A percentile compares a stretch with the other conserved stretches of the same genome.
phyloP scores from a whole-genome alignment of 2,113 vertebrate species.

The Cephalopterus ornatus region DNA sequence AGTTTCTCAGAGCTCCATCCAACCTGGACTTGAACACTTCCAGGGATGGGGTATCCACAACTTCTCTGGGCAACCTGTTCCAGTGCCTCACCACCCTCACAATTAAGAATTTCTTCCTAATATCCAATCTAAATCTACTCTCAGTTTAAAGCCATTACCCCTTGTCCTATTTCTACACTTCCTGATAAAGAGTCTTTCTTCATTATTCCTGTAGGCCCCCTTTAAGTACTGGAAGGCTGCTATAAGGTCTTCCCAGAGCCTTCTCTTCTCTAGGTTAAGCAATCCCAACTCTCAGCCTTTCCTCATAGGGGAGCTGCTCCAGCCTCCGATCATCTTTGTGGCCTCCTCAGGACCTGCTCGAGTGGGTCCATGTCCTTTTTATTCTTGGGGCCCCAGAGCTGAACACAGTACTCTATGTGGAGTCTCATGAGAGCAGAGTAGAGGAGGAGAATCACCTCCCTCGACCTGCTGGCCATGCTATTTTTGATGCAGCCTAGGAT shows the following conservation, averaged over 20 bases:
- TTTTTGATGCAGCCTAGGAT: background rate
- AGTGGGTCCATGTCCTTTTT: background rate
- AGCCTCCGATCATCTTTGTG: background rate
- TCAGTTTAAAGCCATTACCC: background rate
- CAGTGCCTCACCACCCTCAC: background rate
- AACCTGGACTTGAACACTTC: background rate
- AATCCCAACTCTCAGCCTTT: background rate
- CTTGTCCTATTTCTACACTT: background rate
- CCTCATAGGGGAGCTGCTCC: background rate
- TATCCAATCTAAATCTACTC: background rate
- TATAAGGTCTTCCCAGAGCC: background rate
- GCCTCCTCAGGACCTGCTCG: background rate
- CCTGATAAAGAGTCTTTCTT: background rate
- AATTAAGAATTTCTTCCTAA: background rate
- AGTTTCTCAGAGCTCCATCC: too few relatives aligned
- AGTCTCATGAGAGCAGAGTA: background rate
- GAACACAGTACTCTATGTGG: background rate
- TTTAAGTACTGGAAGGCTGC: background rate
- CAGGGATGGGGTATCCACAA: too few relatives aligned
- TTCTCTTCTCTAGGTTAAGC: background rate
- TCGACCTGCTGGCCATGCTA: background rate
- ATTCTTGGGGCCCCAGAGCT: background rate
- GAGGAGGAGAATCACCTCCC: background rate
- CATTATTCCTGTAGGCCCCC: background rate
- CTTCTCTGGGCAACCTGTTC: background rate